Conservation (phyloP, 2,797 vertebrate genomes). For the Thaleichthys pacificus region DNA sequence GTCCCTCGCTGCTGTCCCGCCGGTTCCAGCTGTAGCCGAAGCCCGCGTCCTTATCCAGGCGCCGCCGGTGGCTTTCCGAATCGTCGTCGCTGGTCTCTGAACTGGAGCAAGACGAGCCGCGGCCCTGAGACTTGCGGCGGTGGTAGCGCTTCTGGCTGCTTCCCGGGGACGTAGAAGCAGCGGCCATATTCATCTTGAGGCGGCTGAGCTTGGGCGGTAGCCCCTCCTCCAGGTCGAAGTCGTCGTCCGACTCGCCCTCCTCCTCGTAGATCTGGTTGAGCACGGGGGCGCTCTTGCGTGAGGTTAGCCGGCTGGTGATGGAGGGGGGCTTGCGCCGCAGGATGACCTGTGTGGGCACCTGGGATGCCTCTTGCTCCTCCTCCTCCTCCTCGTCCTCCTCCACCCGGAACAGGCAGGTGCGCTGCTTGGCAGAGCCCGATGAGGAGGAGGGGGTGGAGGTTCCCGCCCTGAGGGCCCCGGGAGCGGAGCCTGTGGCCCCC, state of each 20-base stretch:
- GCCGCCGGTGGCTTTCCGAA: slow-evolving; percentile 89
- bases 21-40: slow-evolving; percentile 90
- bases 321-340: slow-evolving; percentile 90
- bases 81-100: slow-evolving; percentile 97
- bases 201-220: slow-evolving; percentile 94
- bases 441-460: slow-evolving; percentile 27
- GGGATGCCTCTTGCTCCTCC: slow-evolving; percentile 86
- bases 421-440: slow-evolving; percentile 69
- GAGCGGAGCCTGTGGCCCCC: slow-evolving; percentile 64
- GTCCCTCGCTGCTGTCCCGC: slow-evolving; percentile 93
- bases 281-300: slow-evolving; percentile 92
- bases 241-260: slow-evolving; percentile 95
- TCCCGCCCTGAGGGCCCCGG: slow-evolving; percentile 61
- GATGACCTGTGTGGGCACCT: slow-evolving; percentile 85
- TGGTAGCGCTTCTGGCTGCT: slow-evolving; percentile 91
- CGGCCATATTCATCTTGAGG: slow-evolving; percentile 90
- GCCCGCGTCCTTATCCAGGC: slow-evolving; percentile 89
- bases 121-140: slow-evolving; percentile 92
- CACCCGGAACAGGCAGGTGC: slow-evolving; percentile 91
- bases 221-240: slow-evolving; percentile 93
- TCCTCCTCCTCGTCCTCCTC: slow-evolving; percentile 97
- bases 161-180: slow-evolving; percentile 77
- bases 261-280: slow-evolving; percentile 99
- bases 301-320: slow-evolving; percentile 95
- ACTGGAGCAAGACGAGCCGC: slow-evolving; percentile 95